Evolutionary conservation across 2,113 vertebrate genomes (phyloP).

Genomic region (Trinectes maculatus): DNA sequence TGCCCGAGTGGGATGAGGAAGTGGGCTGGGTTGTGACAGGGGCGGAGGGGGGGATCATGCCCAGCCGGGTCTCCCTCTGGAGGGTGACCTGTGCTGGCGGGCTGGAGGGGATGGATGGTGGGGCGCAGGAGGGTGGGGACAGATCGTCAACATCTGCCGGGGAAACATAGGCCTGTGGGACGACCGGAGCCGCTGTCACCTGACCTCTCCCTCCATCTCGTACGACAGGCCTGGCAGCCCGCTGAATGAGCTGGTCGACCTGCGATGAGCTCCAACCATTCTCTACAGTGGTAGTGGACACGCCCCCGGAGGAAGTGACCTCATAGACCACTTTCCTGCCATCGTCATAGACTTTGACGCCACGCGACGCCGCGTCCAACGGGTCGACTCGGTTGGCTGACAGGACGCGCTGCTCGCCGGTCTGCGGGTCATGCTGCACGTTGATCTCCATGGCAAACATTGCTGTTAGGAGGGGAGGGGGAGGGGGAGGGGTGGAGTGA

Average conservation of each 20-base stretch:
- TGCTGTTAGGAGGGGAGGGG: slow-evolving; percentile 86
- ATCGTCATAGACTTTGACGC: slow-evolving; percentile 95
- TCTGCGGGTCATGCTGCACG: slow-evolving; percentile 95
- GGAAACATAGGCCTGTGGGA: slow-evolving; percentile 40
- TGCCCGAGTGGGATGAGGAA: slow-evolving; percentile 31
- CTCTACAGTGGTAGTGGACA: slow-evolving; percentile 85
- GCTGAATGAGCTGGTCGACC: slow-evolving; percentile 92
- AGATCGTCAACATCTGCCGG: slow-evolving; percentile 65
- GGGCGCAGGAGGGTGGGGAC: slow-evolving; percentile 77
- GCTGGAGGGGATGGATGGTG: slow-evolving; percentile 73
- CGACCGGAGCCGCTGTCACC: slow-evolving; percentile 80
- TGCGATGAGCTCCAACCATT: slow-evolving; percentile 93
- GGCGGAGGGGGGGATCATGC: slow-evolving; percentile 69
- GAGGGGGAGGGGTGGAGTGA: not conserved
- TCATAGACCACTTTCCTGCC: slow-evolving; percentile 96
- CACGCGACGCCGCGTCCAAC: slow-evolving; percentile 88
- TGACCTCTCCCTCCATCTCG: slow-evolving; percentile 72
- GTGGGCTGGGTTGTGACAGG: slow-evolving; percentile 65
- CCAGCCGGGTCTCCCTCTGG: slow-evolving; percentile 82
- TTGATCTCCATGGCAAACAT: slow-evolving; percentile 99
- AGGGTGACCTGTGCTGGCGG: slow-evolving; percentile 85
- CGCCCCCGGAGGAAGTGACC: slow-evolving; percentile 87
- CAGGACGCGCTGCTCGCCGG: slow-evolving; percentile 94
- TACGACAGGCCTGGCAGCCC: slow-evolving; percentile 84
- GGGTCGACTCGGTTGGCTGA: slow-evolving; percentile 90